These are phyloP conservation scores for Oxystoma pomonae DNA, from an alignment of 2,888 invertebrate genomes.

Conservation along the genomic window DNA sequence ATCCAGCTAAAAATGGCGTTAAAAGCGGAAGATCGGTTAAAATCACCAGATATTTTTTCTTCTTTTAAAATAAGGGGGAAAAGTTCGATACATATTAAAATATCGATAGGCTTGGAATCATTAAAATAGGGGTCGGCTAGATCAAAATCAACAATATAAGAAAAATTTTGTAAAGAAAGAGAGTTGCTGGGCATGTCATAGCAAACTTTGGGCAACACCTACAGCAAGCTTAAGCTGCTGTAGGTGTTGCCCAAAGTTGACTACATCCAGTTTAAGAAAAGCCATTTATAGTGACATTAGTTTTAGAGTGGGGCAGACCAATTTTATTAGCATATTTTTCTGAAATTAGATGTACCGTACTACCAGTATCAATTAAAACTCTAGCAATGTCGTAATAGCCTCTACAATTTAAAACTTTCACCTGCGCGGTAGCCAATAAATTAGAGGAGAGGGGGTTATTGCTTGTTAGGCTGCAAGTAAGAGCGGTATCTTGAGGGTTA, in stretches of 20 bases:
- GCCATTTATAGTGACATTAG: too few species aligned
- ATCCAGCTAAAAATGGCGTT: too few species aligned
- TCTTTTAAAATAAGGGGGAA: not conserved
- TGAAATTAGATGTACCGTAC: not conserved
- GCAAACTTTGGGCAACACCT: not conserved
- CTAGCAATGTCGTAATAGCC: not conserved
- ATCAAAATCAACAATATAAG: not conserved
- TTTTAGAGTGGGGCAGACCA: not conserved
- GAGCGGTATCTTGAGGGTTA: too few species aligned
- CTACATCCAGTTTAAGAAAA: not conserved
- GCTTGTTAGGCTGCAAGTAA: too few species aligned
- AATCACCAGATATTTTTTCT: not conserved
- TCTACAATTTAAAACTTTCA: too few species aligned
- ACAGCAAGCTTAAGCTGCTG: not conserved
- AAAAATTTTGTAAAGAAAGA: not conserved
- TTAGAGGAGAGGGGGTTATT: too few species aligned
- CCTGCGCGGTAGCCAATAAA: too few species aligned
- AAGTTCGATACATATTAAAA: not conserved
- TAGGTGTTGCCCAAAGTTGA: not conserved
- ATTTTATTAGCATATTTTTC: not conserved
- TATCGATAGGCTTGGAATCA: not conserved
- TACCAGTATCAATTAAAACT: not conserved
- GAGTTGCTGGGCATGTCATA: not conserved
- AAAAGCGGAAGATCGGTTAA: too few species aligned
- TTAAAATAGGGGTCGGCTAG: not conserved